Percentiles rank a stretch among this genome's conserved stretches.
phyloP scores from a whole-genome alignment of 2,888 invertebrate genomes.

The Limnephilus marmoratus region DNA sequence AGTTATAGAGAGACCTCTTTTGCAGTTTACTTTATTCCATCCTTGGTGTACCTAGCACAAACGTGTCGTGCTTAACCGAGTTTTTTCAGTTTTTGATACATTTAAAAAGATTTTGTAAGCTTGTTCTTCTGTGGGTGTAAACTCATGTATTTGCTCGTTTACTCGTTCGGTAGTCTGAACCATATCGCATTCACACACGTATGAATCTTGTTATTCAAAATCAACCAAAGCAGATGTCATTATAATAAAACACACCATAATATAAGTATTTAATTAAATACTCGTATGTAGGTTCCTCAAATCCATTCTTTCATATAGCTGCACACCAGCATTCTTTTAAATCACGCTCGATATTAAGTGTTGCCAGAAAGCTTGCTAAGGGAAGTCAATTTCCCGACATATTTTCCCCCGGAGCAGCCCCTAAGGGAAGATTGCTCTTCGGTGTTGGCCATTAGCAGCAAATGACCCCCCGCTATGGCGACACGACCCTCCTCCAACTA shows the following conservation, averaged over 20 bases:
- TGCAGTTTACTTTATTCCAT: too few relatives aligned
- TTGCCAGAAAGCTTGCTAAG: slow-evolving; percentile 12
- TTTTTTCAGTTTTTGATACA: too few relatives aligned
- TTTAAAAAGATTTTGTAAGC: too few relatives aligned
- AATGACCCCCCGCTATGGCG: slow-evolving; percentile 12
- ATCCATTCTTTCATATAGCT: background rate
- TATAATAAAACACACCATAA: background rate
- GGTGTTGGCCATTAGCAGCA: slow-evolving; percentile 20
- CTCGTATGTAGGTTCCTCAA: background rate
- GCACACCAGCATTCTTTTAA: background rate
- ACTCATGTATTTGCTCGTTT: too few relatives aligned
- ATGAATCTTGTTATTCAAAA: too few relatives aligned
- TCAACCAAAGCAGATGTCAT: too few relatives aligned
- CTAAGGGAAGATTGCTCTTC: slow-evolving; percentile 17
- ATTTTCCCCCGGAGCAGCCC: slow-evolving; percentile 1
- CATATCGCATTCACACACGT: too few relatives aligned
- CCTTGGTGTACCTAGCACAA: too few relatives aligned
- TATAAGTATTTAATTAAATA: background rate
- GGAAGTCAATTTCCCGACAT: slow-evolving; percentile 11
- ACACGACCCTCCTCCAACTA: background rate
- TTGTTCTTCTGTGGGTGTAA: too few relatives aligned
- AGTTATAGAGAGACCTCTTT: too few relatives aligned
- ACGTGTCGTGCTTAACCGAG: too few relatives aligned
- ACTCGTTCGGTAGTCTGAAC: too few relatives aligned
- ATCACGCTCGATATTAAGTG: background rate